Percentiles rank a stretch among this genome's conserved stretches.
phyloP scores from a whole-genome alignment of 2,797 vertebrate genomes.

The Siniperca obscura region DNA sequence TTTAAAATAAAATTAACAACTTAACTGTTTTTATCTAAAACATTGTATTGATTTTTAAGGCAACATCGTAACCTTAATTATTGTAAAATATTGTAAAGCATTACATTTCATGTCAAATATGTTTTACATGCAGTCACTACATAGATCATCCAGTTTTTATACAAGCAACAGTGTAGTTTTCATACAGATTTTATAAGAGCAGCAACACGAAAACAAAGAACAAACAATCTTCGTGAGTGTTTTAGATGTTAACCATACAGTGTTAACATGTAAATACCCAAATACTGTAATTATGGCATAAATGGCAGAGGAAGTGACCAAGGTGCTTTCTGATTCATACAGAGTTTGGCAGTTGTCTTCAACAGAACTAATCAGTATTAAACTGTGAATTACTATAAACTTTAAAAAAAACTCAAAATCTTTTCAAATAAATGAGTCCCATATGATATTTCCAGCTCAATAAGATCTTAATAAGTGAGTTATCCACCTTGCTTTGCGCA shows the following conservation, averaged over 20 bases:
- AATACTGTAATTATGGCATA: not conserved
- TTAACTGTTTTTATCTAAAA: not conserved
- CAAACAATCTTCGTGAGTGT: not conserved
- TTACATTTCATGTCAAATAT: constrained; percentile 3
- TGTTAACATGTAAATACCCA: not conserved
- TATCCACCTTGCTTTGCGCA: constrained; percentile 13
- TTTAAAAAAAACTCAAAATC: not conserved
- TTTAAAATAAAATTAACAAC: not conserved
- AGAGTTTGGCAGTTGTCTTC: not conserved
- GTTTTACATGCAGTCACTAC: not conserved
- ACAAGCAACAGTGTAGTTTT: not conserved
- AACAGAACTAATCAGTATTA: not conserved
- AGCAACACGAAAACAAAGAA: constrained; percentile 27
- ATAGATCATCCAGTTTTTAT: not conserved
- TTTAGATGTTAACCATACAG: not conserved
- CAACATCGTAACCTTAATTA: constrained; percentile 53
- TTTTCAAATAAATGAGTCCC: not conserved
- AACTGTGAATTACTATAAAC: not conserved
- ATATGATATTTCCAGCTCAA: no score
- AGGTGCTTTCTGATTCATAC: not conserved
- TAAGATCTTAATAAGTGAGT: not conserved
- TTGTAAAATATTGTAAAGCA: constrained; percentile 27
- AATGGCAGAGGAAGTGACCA: not conserved
- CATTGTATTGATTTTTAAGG: constrained; percentile 67
- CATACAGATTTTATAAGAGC: constrained; percentile 8